A percentile compares a stretch with the other conserved stretches of the same genome.
Conservation (phyloP, 2,797 vertebrate genomes). For the Pantherophis vulpinus region DNA sequence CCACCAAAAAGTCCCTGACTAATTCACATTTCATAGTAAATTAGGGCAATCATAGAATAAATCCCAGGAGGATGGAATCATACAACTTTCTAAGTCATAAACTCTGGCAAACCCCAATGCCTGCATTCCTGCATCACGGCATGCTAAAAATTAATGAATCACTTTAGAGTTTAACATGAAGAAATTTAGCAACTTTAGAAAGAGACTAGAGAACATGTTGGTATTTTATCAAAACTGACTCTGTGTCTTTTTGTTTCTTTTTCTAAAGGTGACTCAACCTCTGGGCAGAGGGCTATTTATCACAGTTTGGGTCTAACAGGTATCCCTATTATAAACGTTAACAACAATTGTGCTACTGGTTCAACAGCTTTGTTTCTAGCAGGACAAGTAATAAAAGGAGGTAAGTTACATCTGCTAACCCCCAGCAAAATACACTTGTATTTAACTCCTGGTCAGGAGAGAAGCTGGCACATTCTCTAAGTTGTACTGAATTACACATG, state of each 20-base stretch:
- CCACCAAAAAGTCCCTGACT: not conserved
- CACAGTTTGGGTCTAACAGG: conserved; percentile 91
- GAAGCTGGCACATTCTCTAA: not conserved
- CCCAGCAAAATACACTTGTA: not conserved
- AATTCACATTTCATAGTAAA: not conserved
- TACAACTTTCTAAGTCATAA: not conserved
- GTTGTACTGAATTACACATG: not conserved
- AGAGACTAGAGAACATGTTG: not conserved
- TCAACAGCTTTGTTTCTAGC: conserved; percentile 93
- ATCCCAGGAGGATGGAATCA: not conserved
- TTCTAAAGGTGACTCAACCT: conserved; percentile 86
- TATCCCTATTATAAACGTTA: conserved; percentile 94
- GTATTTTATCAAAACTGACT: not conserved
- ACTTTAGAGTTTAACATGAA: not conserved
- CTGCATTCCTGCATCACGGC: not conserved
- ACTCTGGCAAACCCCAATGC: not conserved
- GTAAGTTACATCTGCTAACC: conserved; percentile 69
- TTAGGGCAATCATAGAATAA: not conserved
- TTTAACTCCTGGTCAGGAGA: not conserved
- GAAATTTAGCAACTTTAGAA: not conserved
- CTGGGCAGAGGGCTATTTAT: conserved; percentile 93
- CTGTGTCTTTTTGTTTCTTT: conserved; percentile 10
- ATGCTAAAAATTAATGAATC: not conserved
- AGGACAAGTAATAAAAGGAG: conserved; percentile 87
- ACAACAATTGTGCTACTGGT: conserved; percentile 98